A percentile compares a stretch with the other conserved stretches of the same genome.
phyloP scores from a whole-genome alignment of 2,113 vertebrate species.

The Mastomys coucha region DNA sequence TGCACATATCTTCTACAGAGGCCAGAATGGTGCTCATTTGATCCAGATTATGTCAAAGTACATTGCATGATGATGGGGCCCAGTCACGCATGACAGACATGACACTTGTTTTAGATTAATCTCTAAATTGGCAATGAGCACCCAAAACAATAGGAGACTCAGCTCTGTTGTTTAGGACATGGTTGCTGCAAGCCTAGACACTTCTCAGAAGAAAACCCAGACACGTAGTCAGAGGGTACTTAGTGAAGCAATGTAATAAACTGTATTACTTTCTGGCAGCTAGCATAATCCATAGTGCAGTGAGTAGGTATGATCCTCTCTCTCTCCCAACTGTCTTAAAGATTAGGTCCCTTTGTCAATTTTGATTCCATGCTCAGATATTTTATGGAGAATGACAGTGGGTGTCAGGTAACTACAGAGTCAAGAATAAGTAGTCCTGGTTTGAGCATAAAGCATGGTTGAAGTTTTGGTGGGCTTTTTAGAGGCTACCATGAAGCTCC shows the following conservation, averaged over 20 bases:
- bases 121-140: neutral
- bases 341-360: neutral
- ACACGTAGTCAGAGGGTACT: neutral
- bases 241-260: constrained; percentile 15
- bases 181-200: neutral
- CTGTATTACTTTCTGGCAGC: neutral
- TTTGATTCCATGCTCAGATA: neutral
- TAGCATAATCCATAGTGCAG: neutral
- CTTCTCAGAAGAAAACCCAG: constrained; percentile 8
- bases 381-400: constrained; percentile 3
- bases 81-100: neutral
- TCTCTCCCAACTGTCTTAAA: neutral
- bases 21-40: neutral
- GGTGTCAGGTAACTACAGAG: neutral
- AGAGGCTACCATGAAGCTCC: neutral
- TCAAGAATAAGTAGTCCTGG: neutral
- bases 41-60: neutral
- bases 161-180: neutral
- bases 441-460: neutral
- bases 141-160: neutral
- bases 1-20: neutral
- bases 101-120: neutral
- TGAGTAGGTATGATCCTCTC: too few relatives aligned
- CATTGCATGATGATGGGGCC: neutral
- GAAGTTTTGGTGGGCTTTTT: neutral